Conservation (phyloP, 2,113 vertebrate species). For the Alouatta palliata region DNA sequence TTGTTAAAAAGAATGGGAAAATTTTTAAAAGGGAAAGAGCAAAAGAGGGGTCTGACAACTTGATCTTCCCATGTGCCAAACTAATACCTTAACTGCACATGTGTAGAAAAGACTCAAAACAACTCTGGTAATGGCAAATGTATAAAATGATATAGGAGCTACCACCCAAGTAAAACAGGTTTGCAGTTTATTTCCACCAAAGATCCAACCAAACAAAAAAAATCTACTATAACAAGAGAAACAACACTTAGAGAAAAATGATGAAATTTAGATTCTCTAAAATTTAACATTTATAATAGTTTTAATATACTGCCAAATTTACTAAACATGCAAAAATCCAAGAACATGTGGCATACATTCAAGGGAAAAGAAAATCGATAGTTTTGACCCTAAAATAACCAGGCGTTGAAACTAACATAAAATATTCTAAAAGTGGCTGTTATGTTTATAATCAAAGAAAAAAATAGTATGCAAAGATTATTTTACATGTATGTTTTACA, state of each 20-base stretch:
- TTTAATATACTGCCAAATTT: background rate
- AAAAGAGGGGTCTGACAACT: background rate
- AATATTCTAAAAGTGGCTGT: background rate
- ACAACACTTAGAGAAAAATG: background rate
- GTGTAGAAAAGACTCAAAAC: too few relatives aligned
- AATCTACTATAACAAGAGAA: background rate
- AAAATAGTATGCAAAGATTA: background rate
- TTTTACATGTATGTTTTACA: background rate
- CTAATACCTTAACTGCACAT: fast-evolving
- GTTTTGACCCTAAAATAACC: background rate
- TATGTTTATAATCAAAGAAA: background rate
- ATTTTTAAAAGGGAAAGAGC: background rate
- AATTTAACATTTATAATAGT: background rate
- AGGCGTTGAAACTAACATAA: background rate
- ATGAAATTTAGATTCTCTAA: background rate
- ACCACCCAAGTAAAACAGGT: background rate
- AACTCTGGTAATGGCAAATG: background rate
- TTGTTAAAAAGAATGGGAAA: too few relatives aligned
- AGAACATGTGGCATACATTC: background rate
- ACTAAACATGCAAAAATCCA: background rate
- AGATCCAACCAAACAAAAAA: background rate
- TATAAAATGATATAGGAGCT: background rate
- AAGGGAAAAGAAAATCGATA: background rate
- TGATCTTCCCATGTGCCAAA: too few relatives aligned
- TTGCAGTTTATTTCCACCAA: background rate